These are phyloP conservation scores for Epiperipatus broadwayi DNA, from an alignment of 2,888 invertebrate genomes.

Conservation along the genomic window DNA sequence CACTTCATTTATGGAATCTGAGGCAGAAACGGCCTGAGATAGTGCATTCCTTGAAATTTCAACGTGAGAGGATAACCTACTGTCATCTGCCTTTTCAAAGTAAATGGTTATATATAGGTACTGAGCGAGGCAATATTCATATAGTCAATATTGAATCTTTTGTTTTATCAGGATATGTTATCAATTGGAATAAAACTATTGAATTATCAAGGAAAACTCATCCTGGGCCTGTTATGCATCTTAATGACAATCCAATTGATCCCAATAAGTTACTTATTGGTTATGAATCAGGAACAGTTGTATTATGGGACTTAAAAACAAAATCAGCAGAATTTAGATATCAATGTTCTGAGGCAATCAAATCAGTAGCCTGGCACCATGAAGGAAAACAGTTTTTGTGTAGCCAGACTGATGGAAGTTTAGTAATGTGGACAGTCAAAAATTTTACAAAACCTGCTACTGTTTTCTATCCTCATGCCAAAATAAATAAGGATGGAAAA, in stretches of 20 bases:
- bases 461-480: conserved; percentile 75
- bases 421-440: conserved; percentile 76
- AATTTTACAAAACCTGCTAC: conserved; percentile 48
- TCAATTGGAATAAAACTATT: conserved; percentile 99
- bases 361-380: conserved; percentile 85
- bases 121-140: conserved; percentile 93
- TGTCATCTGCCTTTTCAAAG: conserved; percentile 88
- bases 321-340: conserved; percentile 61
- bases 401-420: conserved; percentile 75
- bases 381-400: conserved; percentile 96
- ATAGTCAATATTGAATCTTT: conserved; percentile 91
- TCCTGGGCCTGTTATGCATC: conserved; percentile 85
- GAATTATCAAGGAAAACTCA: conserved; percentile 94
- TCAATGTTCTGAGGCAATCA: conserved; percentile 32
- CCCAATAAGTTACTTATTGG: conserved; percentile 91
- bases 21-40: conserved; percentile 80
- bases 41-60: conserved; percentile 90
- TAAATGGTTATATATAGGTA: conserved; percentile 96
- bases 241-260: conserved; percentile 91
- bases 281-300: conserved; percentile 80
- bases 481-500: conserved; percentile 76
- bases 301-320: conserved; percentile 81
- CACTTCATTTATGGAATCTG: conserved; percentile 91
- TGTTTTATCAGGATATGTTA: conserved; percentile 85
- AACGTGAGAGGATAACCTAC: conserved; percentile 84